Percentiles rank a stretch among this genome's conserved stretches.
These are phyloP conservation scores for Lasioglossum leucozonium DNA, from an alignment of 2,888 invertebrate genomes.

Conservation along the genomic window DNA sequence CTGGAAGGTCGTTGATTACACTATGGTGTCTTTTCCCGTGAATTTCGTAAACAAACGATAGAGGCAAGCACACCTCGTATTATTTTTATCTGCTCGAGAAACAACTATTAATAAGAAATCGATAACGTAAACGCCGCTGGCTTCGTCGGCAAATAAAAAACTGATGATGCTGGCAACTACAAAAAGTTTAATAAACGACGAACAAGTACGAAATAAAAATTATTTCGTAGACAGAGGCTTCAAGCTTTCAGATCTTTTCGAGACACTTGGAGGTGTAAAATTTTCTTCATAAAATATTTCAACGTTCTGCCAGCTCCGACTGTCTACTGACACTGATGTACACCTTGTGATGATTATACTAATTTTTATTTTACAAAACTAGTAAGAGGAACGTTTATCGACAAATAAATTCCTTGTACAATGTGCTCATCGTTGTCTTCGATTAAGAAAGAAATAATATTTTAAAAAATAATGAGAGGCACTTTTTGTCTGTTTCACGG, in stretches of 20 bases:
- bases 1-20: not conserved
- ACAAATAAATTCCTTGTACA: not conserved
- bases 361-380: too few relatives aligned
- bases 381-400: too few relatives aligned
- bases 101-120: conserved; percentile 8
- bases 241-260: not conserved
- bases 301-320: too few relatives aligned
- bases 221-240: not conserved
- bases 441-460: not conserved
- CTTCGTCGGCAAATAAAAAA: not conserved
- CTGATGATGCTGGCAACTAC: too few relatives aligned
- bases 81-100: not conserved
- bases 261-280: not conserved
- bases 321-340: too few relatives aligned
- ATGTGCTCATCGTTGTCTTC: not conserved
- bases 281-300: not conserved
- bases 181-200: not conserved
- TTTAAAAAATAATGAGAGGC: not conserved
- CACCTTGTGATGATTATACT: too few relatives aligned
- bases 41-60: not conserved
- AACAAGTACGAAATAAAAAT: too few relatives aligned
- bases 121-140: not conserved
- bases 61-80: not conserved
- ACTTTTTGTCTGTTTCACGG: not conserved
- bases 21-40: not conserved